Evolutionary conservation across 2,797 vertebrate species (phyloP).

Genomic region (Pampus argenteus): DNA sequence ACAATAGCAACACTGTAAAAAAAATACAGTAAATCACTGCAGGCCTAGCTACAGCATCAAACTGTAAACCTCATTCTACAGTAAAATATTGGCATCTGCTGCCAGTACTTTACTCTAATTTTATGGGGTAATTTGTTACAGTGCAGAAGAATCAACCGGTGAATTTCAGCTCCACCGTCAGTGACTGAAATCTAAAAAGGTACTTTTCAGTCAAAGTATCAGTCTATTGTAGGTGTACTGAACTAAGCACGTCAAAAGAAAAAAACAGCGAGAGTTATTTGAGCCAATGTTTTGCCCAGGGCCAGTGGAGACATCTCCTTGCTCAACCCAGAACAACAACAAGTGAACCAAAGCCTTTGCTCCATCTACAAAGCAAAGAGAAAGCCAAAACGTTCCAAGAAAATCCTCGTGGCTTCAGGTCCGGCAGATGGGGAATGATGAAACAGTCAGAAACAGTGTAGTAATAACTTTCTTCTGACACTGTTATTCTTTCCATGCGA

Average conservation of each 20-base stretch:
- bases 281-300: conserved; percentile 50
- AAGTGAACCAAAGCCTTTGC: conserved; percentile 44
- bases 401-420: conserved; percentile 64
- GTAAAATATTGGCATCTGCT: no score
- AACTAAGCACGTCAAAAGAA: conserved; percentile 28
- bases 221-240: conserved; percentile 14
- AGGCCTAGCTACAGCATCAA: no score
- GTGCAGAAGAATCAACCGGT: conserved; percentile 14
- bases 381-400: conserved; percentile 54
- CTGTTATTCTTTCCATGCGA: conserved; percentile 25
- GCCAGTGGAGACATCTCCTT: conserved; percentile 48
- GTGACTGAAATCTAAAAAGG: conserved; percentile 8
- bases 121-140: no score
- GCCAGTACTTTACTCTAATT: no score
- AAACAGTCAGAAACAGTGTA: conserved; percentile 61
- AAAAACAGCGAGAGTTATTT: conserved; percentile 32
- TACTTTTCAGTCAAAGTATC: background rate
- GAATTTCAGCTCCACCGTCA: conserved; percentile 14
- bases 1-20: no score
- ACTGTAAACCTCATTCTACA: no score
- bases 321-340: conserved; percentile 48
- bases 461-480: conserved; percentile 38
- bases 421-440: conserved; percentile 61
- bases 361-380: conserved; percentile 47
- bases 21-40: no score